Conservation (phyloP, 2,113 vertebrate species). For the Tragelaphus strepsiceros region DNA sequence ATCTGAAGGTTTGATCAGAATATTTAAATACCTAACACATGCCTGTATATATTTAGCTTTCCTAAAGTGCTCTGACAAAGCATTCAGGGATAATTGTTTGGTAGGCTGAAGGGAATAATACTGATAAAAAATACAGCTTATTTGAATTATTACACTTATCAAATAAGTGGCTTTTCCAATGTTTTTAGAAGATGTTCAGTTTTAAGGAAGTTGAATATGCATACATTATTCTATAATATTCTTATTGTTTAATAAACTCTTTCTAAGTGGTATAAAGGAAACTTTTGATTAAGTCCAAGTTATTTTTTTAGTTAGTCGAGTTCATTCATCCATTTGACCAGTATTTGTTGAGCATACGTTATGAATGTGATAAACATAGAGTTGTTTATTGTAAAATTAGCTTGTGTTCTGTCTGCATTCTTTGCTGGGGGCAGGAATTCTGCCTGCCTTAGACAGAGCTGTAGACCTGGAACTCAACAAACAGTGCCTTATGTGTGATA, state of each 20-base stretch:
- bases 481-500: fast-evolving
- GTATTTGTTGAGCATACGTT: background rate
- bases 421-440: background rate
- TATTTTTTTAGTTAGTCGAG: background rate
- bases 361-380: background rate
- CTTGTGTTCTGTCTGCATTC: background rate
- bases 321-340: background rate
- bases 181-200: background rate
- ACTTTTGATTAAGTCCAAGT: background rate
- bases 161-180: background rate
- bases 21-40: background rate
- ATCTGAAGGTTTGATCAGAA: background rate
- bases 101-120: background rate
- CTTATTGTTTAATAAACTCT: background rate
- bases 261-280: background rate
- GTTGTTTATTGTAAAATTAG: background rate
- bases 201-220: background rate
- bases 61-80: background rate
- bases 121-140: background rate
- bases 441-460: background rate
- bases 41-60: background rate
- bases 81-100: background rate
- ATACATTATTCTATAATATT: background rate
- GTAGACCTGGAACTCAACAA: no score
- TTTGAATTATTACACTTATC: background rate